phyloP scores from a whole-genome alignment of 2,888 invertebrate species.

The Pediacus dermestoides region DNA sequence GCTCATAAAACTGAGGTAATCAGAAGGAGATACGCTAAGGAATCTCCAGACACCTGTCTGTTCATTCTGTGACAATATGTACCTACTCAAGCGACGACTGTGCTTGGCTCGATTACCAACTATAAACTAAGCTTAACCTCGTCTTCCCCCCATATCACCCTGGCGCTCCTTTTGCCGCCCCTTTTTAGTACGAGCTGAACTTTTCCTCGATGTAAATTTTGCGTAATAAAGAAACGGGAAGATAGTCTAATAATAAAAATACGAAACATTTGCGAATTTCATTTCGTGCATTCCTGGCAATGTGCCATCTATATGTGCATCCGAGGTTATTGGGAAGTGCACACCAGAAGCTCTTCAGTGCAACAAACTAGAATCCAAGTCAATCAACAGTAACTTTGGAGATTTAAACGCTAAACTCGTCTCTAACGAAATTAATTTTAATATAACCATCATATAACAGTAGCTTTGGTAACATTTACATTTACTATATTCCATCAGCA shows the following conservation, averaged over 20 bases:
- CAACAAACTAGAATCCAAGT: no score
- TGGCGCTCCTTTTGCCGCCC: no score
- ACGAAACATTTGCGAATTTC: conserved; percentile 31
- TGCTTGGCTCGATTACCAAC: conserved; percentile 21
- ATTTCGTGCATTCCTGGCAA: conserved; percentile 31
- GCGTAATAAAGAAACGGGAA: conserved; percentile 38
- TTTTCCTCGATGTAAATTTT: conserved; percentile 34
- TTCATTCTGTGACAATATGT: conserved; percentile 27
- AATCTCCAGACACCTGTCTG: conserved; percentile 28
- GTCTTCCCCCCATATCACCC: no score
- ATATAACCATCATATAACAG: no score
- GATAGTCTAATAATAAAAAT: conserved; percentile 34
- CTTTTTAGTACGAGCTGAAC: conserved; percentile 4
- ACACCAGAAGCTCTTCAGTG: no score
- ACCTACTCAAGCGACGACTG: conserved; percentile 15
- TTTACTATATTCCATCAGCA: conserved; percentile 23
- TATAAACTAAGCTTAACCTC: conserved; percentile 19
- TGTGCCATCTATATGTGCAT: conserved; percentile 23
- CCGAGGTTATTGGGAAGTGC: conserved; percentile 2
- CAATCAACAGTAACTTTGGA: no score
- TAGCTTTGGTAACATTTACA: conserved; percentile 29
- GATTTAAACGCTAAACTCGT: no score
- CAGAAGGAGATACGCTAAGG: conserved; percentile 17
- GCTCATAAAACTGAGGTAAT: conserved; percentile 27
- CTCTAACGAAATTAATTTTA: no score